Evolutionary conservation across 1,140 invertebrate genomes (phyloP).

Genomic region (Pseudomyrmex sp.): DNA sequence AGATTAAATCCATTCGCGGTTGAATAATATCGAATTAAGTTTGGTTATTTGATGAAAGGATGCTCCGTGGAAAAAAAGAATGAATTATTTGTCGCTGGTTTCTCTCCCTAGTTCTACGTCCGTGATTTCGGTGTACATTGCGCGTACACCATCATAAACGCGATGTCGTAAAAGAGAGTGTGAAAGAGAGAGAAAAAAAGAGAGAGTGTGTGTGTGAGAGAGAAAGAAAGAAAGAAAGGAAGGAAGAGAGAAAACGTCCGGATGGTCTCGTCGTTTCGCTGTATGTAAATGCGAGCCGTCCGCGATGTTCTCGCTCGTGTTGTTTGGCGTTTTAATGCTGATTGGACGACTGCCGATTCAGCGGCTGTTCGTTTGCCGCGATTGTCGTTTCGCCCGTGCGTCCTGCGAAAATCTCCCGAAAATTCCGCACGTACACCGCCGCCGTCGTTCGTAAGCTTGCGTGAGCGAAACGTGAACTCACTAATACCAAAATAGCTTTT

Average conservation of each 20-base stretch:
- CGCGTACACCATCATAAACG: slow-evolving; percentile 63
- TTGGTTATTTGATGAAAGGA: not conserved
- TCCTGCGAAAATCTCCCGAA: slow-evolving; percentile 75
- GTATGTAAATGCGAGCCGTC: slow-evolving; percentile 64
- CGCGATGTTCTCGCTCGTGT: slow-evolving; percentile 80
- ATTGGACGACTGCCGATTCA: slow-evolving; percentile 84
- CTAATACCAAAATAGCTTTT: slow-evolving; percentile 32
- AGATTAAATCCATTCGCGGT: slow-evolving; percentile 6
- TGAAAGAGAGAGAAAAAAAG: not conserved
- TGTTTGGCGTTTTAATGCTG: slow-evolving; percentile 84
- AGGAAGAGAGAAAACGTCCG: not conserved
- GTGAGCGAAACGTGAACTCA: slow-evolving; percentile 47
- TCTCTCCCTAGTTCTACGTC: slow-evolving; percentile 4
- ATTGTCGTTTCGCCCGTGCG: slow-evolving; percentile 74
- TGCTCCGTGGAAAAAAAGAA: slow-evolving; percentile 30
- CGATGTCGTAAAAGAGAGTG: slow-evolving; percentile 60
- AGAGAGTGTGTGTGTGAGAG: not conserved
- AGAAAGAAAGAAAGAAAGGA: not conserved
- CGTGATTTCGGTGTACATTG: slow-evolving; percentile 52
- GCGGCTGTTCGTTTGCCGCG: slow-evolving; percentile 81
- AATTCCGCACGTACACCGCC: slow-evolving; percentile 61
- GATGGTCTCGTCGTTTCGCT: slow-evolving; percentile 26
- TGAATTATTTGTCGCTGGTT: slow-evolving; percentile 55
- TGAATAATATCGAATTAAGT: not conserved
- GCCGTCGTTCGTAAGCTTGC: slow-evolving; percentile 6